Evolutionary conservation across 53 echinoderm and acorn worm genomes (phyloP), one percentile per base, ranked within the genome.

Genomic region (Stichopus horrens): DNA sequence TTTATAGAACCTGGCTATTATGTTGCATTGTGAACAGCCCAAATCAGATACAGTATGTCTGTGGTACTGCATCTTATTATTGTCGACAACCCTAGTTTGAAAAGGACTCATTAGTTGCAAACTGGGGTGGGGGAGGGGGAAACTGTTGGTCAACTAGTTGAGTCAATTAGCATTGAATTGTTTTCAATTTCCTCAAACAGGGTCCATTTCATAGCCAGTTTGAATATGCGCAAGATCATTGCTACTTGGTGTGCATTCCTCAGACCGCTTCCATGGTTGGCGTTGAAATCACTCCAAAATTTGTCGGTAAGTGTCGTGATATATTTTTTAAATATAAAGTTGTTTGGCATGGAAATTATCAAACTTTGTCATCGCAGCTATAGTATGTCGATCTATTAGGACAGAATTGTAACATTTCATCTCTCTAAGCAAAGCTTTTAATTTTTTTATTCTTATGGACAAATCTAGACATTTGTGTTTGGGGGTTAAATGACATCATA

Each of bases 211-310:
- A 87, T 55, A 73, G 23, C 56, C 77, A 92, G 79, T 96, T 95
- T 92, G 93, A 92, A 86, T 71, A 87, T 76, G 96, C 96, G 9
- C 96, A 96, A 79, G 95, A 93, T 14, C 95, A 90, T 55, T 93
- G 95, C 79, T 96, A 92, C 89, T 88, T 96, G 63, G 93, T 96
- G 16, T 96, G 96, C 58, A 95, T 96, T 22, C 96, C 96, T 76
- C 94, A 93, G 68, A 88, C 93, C 13, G 94, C 96, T 10, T 95
- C 96, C 14, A 59, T 96, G 53, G 94, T 91, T 7, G 96, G 96
- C 37, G 87, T 96, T 9, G 54, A 84, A 18, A 93, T 96, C 63
- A 93, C 89, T 71, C 86, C 88, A 56, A 75, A 55, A 58, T 91
- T 96, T 90, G 95, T 96, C 23, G 93, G 96, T 96, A 90, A 92